A percentile compares a stretch with the other conserved stretches of the same genome.
These are phyloP conservation scores for Gambusia affinis DNA, from an alignment of 2,113 vertebrate genomes.

Conservation along the genomic window DNA sequence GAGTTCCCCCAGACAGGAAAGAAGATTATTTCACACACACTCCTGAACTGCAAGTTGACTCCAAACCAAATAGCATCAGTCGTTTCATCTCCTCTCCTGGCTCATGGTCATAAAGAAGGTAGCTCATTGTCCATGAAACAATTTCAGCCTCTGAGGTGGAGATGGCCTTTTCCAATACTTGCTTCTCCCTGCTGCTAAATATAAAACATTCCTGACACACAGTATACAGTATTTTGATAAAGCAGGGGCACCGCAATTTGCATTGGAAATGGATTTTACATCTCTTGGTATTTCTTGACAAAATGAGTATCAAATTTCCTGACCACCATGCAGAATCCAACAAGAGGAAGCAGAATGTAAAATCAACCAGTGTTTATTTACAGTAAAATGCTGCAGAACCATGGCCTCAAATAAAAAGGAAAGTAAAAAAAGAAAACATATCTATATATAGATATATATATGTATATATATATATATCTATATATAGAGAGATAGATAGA, in stretches of 20 bases:
- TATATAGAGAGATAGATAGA: no score
- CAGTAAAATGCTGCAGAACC: no score
- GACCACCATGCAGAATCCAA: background rate
- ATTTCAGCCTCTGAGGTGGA: conserved; percentile 41
- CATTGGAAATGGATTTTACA: conserved; percentile 27
- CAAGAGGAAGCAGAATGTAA: background rate
- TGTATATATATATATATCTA: no score
- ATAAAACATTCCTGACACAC: conserved; percentile 26
- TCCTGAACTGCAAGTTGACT: conserved; percentile 32
- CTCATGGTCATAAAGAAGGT: conserved; percentile 49
- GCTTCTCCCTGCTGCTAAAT: conserved; percentile 1
- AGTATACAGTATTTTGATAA: conserved; percentile 24
- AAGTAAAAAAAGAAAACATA: no score
- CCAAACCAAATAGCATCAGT: conserved; percentile 20
- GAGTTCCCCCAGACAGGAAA: conserved; percentile 26
- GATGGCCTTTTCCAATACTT: conserved; percentile 20
- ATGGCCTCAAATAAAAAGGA: no score
- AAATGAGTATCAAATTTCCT: conserved; percentile 6
- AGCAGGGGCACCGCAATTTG: conserved; percentile 14
- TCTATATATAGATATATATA: no score
- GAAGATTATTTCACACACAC: conserved; percentile 52
- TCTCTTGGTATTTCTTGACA: conserved; percentile 2
- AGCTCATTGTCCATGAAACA: conserved; percentile 65
- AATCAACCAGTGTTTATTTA: no score
- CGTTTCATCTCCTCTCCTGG: conserved; percentile 31